phyloP scores from a whole-genome alignment of 1,140 invertebrate genomes.

The Cydia strobilella region DNA sequence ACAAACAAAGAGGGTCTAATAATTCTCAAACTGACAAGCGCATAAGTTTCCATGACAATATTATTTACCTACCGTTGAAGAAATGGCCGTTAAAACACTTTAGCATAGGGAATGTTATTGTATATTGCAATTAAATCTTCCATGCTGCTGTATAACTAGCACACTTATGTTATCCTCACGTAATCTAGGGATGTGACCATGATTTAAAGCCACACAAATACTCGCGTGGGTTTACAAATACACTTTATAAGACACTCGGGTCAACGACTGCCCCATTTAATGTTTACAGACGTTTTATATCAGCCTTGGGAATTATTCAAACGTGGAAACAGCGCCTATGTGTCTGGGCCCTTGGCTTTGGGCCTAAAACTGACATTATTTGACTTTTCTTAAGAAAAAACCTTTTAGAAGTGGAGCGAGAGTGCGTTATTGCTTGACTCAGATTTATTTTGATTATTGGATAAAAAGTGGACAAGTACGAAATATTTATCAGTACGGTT shows the following conservation, averaged over 20 bases:
- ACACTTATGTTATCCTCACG: neutral
- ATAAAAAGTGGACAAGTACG: neutral
- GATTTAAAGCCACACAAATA: slow-evolving; percentile 10
- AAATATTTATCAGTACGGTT: too few species aligned
- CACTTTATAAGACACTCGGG: slow-evolving; percentile 23
- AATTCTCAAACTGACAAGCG: too few species aligned
- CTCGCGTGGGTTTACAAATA: neutral
- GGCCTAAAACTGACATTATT: neutral
- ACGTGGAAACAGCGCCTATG: neutral
- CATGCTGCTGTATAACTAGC: neutral
- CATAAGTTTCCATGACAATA: too few species aligned
- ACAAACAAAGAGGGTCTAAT: too few species aligned
- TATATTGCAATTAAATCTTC: neutral
- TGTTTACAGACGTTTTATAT: slow-evolving; percentile 21
- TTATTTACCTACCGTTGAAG: too few species aligned
- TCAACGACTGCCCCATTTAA: slow-evolving; percentile 20
- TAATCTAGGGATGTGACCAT: slow-evolving; percentile 4
- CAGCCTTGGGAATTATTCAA: neutral
- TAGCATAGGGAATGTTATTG: too few species aligned
- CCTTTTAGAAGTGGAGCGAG: neutral
- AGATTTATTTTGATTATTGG: slow-evolving; percentile 4
- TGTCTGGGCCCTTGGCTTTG: neutral
- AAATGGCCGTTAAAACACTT: too few species aligned
- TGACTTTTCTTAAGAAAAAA: neutral
- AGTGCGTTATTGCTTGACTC: neutral